Conservation (phyloP, 1,140 invertebrate species). For the Apocrypta bakeri region DNA sequence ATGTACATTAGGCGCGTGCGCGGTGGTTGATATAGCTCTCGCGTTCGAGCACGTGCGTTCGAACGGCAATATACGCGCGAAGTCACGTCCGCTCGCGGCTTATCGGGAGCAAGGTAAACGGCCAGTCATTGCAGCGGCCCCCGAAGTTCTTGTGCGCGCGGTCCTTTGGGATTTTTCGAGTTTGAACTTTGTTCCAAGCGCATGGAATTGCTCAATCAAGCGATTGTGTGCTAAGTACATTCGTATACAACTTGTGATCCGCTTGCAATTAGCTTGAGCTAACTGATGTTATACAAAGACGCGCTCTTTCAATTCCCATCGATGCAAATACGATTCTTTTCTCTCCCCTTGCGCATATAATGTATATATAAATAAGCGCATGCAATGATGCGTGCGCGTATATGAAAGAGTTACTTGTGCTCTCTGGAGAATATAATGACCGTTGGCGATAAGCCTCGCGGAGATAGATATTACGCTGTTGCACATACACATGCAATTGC, state of each 20-base stretch:
- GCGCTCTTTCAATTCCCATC: too few species aligned
- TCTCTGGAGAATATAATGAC: neutral
- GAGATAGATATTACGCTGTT: neutral
- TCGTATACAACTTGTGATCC: too few species aligned
- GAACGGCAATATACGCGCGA: neutral
- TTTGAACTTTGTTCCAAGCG: too few species aligned
- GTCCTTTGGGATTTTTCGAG: neutral
- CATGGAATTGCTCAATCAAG: too few species aligned
- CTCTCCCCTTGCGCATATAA: neutral
- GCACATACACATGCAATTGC: slow-evolving; percentile 23
- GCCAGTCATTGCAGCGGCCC: slow-evolving; percentile 26
- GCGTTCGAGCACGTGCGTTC: neutral
- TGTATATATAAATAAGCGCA: neutral
- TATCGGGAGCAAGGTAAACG: slow-evolving; percentile 59
- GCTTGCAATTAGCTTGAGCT: neutral
- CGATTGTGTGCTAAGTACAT: too few species aligned
- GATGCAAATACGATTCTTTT: neutral
- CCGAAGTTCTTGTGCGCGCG: neutral
- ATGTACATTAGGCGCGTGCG: neutral
- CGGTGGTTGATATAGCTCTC: too few species aligned
- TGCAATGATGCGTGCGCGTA: neutral
- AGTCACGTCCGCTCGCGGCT: slow-evolving; percentile 17
- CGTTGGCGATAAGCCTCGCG: slow-evolving; percentile 38
- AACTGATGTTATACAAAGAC: too few species aligned
- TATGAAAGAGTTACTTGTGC: slow-evolving; percentile 7